Base-by-base conservation (phyloP, 1,140 invertebrate genomes). In the Scaptomyza pallida region DNA sequence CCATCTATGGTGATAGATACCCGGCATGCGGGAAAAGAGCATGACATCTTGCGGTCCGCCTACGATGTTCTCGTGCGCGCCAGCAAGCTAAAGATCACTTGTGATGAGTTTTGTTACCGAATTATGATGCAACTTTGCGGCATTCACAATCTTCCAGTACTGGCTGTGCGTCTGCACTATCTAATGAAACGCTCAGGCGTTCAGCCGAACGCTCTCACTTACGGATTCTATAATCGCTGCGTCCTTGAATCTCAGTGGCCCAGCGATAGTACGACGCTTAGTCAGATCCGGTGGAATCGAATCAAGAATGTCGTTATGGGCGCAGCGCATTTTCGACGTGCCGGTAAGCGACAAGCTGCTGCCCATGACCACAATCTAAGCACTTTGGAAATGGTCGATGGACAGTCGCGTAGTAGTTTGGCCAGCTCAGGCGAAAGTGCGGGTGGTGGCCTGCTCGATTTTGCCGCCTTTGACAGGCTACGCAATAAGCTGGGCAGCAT, bases 71-170 rank as follows among this genome's bases (percentile, higher is more conserved):
- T 99, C 41, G 95, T 96, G 35, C 94, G 95, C 77, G 97, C 98
- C 91, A 96, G 97, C 68, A 95, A 96, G 68, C 92, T 95, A 19
- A 93, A 95, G 77, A 93, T 98, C 45, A 95, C 96, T 15, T 96
- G 96, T 86, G 98, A 99, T 93, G 98, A 99, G 93, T 96, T 99
- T 56, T 99, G 98, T 92, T 99, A 99, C 92, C 93, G 99, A 75
- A 96, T 99, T 23, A 96, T 99, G 95, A 99, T 99, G 97, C 98
- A 99, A 92, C 93, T 99, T 2, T 99, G 99, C 92, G 98, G 98
- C 6, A 95, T 97, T 64, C 97, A 99, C 90, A 96, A 96, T 62
- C 94, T 98, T 82, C 99, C 99, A 2, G 95, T 98, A 41, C 92
- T 99, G 72, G 99, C 99, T 4, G 98, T 99, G 0, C 97, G 98